Base-by-base conservation (phyloP, 1,140 invertebrate species). In the Euura lappo region DNA sequence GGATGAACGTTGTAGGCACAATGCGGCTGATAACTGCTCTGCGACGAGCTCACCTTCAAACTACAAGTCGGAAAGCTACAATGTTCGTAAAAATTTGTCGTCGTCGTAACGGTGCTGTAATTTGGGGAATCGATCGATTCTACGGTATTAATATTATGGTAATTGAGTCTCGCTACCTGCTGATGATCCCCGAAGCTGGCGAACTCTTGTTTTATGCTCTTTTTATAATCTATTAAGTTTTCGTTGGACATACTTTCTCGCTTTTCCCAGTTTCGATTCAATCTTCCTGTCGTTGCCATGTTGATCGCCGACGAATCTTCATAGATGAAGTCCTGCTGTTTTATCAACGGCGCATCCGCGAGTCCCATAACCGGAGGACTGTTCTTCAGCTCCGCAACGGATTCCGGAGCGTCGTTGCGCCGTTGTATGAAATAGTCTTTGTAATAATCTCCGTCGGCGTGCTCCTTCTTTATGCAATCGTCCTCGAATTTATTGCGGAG, bases 1-100 rank as follows among this genome's bases (percentile, higher is more conserved):
- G 80, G 87, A 73, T 84, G 84, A n/a, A 83, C 81, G 45, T 84
- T 83, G 45, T 81, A 87, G 13, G 79, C 72, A 65, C 82, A 86
- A 10, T 81, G 81, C 11, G 46, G 72, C 78, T 5, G 77, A 71
- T n/a, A 73, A 78, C 43, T 44, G 28, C 8, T 10, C 75, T 10
- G 79, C 45, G 75, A 73, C 2, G 80, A 68, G 75, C 81, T 84
- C 8, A 83, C 79, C 13, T 81, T 72, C 13, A 85, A 71, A 46
- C 72, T 75, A 45, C 81, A 84, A 11, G 83, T 65, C 8, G 83
- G 79, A 0, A 79, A 78, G 6, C 72, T 80, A 72, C 81, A 85
- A 60, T 84, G 84, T 60, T 84, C 85, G 51, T 60, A 60, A 8
- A 60, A 60, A 60, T 60, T 60, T 60, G 51, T n/a, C 3, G 51